Base-by-base conservation (phyloP, 2,797 vertebrate species). In the Phyllotis vaccarum region DNA sequence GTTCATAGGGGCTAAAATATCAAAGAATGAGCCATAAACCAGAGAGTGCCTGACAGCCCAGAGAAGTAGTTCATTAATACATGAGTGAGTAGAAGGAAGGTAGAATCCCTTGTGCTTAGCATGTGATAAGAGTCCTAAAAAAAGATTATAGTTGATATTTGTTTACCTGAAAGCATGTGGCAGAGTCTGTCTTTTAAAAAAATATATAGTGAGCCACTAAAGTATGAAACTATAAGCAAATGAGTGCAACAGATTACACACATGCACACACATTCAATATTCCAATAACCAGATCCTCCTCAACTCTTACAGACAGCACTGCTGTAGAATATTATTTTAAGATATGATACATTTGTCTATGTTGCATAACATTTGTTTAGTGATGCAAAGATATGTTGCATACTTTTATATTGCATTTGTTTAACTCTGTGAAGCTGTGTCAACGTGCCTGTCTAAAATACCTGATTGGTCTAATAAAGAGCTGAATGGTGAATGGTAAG, bases 181-280 rank as follows among this genome's bases (percentile, higher is more conserved):
- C n/a, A 37, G 68, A 92, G 34, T 10, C 76, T 88, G 82, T 79
- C 79, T 91, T 76, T 70, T 68, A 74, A 86, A 52, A n/a, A n/a
- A n/a, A 93, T 79, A 31, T 11, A 9, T 37, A 87, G 22, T 40
- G 6, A 91, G 82, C 56, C 86, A 34, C 22, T 76, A 60, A 92
- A 86, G 49, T 66, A 40, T 46, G 22, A 14, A 87, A 85, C 16
- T 37, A 46, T 86, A 46, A 52, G 1, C 21, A 88, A 64, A 78
- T 64, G 80, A 86, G 74, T 93, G 3, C 62, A 60, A 92, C 54
- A 43, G 5, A 13, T 88, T 6, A 31, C 21, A 29, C 81, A 21
- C 5, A 83, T 31, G 80, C 16, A 87, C 34, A 60, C 37, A 43
- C 40, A 58, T 6, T 8, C 34, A 52, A 12, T 14, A 79, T 27